Evolutionary conservation across 2,797 vertebrate genomes (phyloP).

Genomic region (Austrolebias charrua): DNA sequence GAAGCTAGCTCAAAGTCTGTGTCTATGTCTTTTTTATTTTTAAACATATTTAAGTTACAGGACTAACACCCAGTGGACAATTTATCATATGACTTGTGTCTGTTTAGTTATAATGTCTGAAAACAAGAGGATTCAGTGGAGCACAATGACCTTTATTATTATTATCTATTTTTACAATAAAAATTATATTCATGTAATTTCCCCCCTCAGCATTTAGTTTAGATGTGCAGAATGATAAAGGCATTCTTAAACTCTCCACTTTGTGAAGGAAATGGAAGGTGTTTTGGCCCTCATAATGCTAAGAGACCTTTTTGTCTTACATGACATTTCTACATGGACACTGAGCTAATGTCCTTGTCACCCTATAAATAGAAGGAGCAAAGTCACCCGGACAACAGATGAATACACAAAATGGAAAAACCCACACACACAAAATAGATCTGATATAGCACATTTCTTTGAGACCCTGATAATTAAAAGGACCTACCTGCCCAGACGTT

Average conservation of each 20-base stretch:
- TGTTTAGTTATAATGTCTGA: constrained; percentile 4
- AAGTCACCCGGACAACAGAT: constrained; percentile 33
- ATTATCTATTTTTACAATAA: constrained; percentile 1
- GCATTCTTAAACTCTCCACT: constrained; percentile 32
- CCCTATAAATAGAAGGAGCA: constrained; percentile 71
- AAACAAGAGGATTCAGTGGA: constrained; percentile 11
- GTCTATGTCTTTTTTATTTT: background rate
- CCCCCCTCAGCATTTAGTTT: constrained; percentile 9
- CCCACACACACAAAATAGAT: constrained; percentile 20
- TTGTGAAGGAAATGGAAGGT: constrained; percentile 26
- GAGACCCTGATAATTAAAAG: constrained; percentile 28
- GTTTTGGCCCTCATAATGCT: constrained; percentile 57
- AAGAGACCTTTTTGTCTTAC: constrained; percentile 49
- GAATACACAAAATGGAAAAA: constrained; percentile 32
- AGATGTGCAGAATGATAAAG: constrained; percentile 9
- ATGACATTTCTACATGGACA: constrained; percentile 67
- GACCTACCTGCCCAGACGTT: constrained; percentile 67
- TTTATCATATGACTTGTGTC: constrained; percentile 1
- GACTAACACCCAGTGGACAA: constrained; percentile 1
- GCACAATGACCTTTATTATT: constrained; percentile 2
- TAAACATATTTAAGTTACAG: background rate
- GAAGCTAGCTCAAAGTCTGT: background rate
- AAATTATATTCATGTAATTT: no score
- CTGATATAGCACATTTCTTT: background rate
- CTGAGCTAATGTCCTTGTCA: constrained; percentile 61